phyloP scores from a whole-genome alignment of 2,113 vertebrate genomes.

The Lontra canadensis region DNA sequence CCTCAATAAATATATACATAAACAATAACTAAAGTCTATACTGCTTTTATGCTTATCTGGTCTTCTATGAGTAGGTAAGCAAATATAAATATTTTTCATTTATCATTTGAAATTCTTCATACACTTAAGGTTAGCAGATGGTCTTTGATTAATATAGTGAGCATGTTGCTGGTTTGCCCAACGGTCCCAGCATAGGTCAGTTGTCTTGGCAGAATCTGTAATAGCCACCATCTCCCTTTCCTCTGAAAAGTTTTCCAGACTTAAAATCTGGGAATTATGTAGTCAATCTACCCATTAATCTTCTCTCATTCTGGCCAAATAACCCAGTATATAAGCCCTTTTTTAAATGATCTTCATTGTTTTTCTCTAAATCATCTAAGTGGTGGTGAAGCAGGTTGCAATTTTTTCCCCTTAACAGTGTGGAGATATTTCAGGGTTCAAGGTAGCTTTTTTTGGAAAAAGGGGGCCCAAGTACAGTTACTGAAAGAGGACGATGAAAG shows the following conservation, averaged over 20 bases:
- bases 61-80: neutral
- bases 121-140: neutral
- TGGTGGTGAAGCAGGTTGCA: neutral
- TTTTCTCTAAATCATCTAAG: neutral
- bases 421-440: neutral
- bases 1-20: neutral
- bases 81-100: slow-evolving; percentile 36
- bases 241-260: neutral
- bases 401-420: neutral
- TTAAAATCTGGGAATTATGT: slow-evolving; percentile 16
- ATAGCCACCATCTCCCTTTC: neutral
- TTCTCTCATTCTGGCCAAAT: neutral
- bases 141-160: neutral
- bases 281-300: neutral
- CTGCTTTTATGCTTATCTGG: neutral
- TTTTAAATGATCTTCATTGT: neutral
- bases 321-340: neutral
- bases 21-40: neutral
- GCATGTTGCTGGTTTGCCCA: neutral
- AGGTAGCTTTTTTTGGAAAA: neutral
- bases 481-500: neutral
- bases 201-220: neutral
- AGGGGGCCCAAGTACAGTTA: neutral
- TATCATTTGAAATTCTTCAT: slow-evolving; percentile 2
- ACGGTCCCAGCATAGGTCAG: neutral